These are phyloP conservation scores for Telmatherina bonti DNA, from an alignment of 2,797 vertebrate species.

Conservation along the genomic window DNA sequence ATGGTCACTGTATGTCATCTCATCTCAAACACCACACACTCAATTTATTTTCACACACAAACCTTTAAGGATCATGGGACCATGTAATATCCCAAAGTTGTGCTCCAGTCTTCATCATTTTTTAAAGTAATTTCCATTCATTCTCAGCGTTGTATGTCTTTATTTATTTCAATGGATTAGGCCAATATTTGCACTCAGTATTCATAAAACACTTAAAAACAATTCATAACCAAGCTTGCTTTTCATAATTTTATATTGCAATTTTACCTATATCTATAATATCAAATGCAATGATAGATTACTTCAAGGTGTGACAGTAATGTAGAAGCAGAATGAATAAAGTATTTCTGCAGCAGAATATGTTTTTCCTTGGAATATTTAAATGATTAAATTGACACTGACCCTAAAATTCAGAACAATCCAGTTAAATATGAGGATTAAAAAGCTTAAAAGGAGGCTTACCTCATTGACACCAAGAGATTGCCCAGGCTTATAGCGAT, in stretches of 20 bases:
- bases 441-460: not conserved
- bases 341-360: no score
- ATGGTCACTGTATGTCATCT: not conserved
- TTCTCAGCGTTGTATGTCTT: not conserved
- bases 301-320: no score
- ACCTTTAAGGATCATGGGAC: not conserved
- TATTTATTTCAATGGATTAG: not conserved
- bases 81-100: not conserved
- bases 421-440: not conserved
- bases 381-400: no score
- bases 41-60: not conserved
- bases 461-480: slow-evolving; percentile 27
- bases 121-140: not conserved
- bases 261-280: no score
- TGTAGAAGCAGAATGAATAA: no score
- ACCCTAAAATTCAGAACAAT: not conserved
- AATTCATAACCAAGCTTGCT: not conserved
- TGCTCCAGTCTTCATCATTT: not conserved
- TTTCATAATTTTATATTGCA: no score
- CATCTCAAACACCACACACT: not conserved
- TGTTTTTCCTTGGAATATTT: no score
- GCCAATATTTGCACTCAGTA: not conserved
- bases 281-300: no score
- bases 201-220: not conserved
- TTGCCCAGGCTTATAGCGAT: slow-evolving; percentile 60